These are phyloP conservation scores for Notarius lentiginosus DNA, from an alignment of 2,113 vertebrate genomes.

Conservation along the genomic window DNA sequence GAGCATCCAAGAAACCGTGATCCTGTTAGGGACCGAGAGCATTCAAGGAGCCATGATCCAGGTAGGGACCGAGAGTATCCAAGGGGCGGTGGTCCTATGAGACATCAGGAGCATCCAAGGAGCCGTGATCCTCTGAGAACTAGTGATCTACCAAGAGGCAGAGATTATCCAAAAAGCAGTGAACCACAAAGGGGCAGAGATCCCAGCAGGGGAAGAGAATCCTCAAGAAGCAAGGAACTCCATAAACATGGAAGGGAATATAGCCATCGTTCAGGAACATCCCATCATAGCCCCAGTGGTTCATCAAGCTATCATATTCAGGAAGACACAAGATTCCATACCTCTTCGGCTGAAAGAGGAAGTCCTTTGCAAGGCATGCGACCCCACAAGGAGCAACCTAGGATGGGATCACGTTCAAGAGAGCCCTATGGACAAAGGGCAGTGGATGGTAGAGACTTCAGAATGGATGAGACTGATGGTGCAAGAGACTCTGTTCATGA, in stretches of 20 bases:
- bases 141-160: not conserved
- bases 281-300: slow-evolving; percentile 8
- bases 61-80: not conserved
- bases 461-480: slow-evolving; percentile 31
- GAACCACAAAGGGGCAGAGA: slow-evolving; percentile 6
- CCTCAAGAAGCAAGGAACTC: slow-evolving; percentile 30
- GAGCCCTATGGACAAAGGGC: not conserved
- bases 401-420: slow-evolving; percentile 23
- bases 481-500: not conserved
- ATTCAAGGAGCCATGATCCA: not conserved
- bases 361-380: slow-evolving; percentile 13
- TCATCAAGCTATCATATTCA: not conserved
- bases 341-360: slow-evolving; percentile 14
- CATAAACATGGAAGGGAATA: slow-evolving; percentile 25
- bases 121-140: not conserved
- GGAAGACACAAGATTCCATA: slow-evolving; percentile 17
- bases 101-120: not conserved
- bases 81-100: not conserved
- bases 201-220: slow-evolving; percentile 15
- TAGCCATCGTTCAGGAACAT: not conserved
- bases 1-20: not conserved
- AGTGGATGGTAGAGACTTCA: slow-evolving; percentile 29
- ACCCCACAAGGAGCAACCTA: slow-evolving; percentile 22
- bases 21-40: not conserved
- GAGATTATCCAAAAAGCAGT: not conserved